Percentiles rank a stretch among this genome's conserved stretches.
These are phyloP conservation scores for Scotopteryx bipunctaria DNA, from an alignment of 2,888 invertebrate genomes.

Conservation along the genomic window DNA sequence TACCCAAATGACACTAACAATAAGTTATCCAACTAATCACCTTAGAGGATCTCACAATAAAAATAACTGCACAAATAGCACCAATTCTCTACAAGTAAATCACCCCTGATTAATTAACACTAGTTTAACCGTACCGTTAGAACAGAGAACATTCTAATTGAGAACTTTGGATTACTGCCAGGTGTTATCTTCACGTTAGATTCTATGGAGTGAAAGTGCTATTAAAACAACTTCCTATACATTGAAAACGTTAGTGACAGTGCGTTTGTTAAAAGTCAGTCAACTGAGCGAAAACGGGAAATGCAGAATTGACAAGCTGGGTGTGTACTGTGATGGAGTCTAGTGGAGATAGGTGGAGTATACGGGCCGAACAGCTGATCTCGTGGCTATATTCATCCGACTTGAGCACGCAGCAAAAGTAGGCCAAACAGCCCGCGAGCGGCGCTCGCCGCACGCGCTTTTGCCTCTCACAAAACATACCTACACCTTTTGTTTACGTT, in stretches of 20 bases:
- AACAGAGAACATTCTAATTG: conserved; percentile 65
- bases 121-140: conserved; percentile 29
- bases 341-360: conserved; percentile 38
- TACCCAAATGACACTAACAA: background rate
- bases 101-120: conserved; percentile 21
- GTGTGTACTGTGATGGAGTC: conserved; percentile 49
- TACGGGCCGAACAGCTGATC: conserved; percentile 78
- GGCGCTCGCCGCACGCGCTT: conserved; percentile 57
- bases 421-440: conserved; percentile 76
- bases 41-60: conserved; percentile 1
- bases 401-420: conserved; percentile 74
- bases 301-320: conserved; percentile 9
- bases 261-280: conserved; percentile 32
- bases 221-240: conserved; percentile 51
- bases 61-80: conserved; percentile 9
- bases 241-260: conserved; percentile 29
- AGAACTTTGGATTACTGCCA: conserved; percentile 67
- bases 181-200: conserved; percentile 49
- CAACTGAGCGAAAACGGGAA: conserved; percentile 29
- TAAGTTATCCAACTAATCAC: conserved; percentile 17
- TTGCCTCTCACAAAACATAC: conserved; percentile 52
- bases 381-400: conserved; percentile 79
- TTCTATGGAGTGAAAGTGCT: conserved; percentile 52
- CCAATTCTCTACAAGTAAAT: conserved; percentile 16
- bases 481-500: conserved; percentile 68